phyloP scores from a whole-genome alignment of 2,797 vertebrate species.

The Ateles fusciceps region DNA sequence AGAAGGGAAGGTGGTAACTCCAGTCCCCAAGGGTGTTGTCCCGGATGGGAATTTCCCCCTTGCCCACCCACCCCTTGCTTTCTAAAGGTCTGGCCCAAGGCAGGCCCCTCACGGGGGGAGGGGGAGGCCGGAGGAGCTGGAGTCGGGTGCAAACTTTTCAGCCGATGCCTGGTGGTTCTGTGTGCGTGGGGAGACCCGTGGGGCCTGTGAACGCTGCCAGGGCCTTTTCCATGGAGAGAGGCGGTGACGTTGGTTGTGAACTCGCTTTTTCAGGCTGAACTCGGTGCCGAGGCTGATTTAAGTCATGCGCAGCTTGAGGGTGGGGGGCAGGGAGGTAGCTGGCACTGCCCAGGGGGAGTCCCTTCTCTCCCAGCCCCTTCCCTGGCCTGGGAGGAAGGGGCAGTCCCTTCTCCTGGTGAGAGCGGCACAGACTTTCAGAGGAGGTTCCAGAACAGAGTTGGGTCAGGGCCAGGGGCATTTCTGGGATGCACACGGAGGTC shows the following conservation, averaged over 20 bases:
- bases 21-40: neutral
- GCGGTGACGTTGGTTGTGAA: slow-evolving; percentile 41
- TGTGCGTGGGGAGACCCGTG: neutral
- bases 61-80: neutral
- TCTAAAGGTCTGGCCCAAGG: neutral
- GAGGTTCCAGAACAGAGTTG: slow-evolving; percentile 52
- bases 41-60: neutral
- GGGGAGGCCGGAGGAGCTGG: neutral
- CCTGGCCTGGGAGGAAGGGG: neutral
- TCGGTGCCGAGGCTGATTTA: slow-evolving; percentile 40
- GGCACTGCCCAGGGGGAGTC: neutral
- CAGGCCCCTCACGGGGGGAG: neutral
- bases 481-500: neutral
- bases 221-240: neutral
- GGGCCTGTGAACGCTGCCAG: neutral
- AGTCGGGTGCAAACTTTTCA: slow-evolving; percentile 56
- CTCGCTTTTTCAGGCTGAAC: slow-evolving; percentile 40
- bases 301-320: slow-evolving; percentile 63
- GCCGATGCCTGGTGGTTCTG: neutral
- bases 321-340: slow-evolving; percentile 44
- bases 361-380: neutral
- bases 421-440: slow-evolving; percentile 61
- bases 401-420: neutral
- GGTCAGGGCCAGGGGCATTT: neutral
- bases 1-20: neutral